A percentile compares a stretch with the other conserved stretches of the same genome.
Conservation (phyloP, 2,888 invertebrate genomes). For the Therioaphis trifolii region DNA sequence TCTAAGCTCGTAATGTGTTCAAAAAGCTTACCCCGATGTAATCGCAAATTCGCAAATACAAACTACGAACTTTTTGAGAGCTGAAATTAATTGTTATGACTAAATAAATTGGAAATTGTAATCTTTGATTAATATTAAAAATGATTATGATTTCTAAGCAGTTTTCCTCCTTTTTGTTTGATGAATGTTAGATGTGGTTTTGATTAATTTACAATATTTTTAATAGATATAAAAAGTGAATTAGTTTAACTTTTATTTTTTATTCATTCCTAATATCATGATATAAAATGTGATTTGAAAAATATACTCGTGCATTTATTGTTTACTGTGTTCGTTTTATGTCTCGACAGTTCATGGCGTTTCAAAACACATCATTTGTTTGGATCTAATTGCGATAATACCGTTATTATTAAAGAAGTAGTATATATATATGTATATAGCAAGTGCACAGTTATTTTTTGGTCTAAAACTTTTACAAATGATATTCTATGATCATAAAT, state of each 20-base stretch:
- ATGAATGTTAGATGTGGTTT: not conserved
- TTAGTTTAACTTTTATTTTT: not conserved
- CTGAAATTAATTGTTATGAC: conserved; percentile 26
- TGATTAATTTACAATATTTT: no score
- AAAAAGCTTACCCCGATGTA: conserved; percentile 23
- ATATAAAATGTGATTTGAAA: not conserved
- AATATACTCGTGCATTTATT: not conserved
- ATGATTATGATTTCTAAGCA: not conserved
- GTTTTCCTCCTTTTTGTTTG: not conserved
- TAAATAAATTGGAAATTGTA: not conserved
- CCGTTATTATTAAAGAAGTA: no score
- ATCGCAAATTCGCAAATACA: no score
- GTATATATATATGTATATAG: no score
- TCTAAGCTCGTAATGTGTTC: not conserved
- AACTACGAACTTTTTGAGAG: not conserved
- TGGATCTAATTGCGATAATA: no score
- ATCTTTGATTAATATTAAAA: not conserved
- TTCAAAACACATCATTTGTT: no score
- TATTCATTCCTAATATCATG: not conserved
- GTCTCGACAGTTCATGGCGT: no score
- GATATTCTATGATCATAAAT: no score
- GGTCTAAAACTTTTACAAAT: no score
- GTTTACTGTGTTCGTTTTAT: not conserved
- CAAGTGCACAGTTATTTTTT: no score
- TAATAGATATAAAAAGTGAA: no score